These are phyloP conservation scores for Thamnaconus septentrionalis DNA, from an alignment of 2,113 vertebrate species.

Conservation along the genomic window DNA sequence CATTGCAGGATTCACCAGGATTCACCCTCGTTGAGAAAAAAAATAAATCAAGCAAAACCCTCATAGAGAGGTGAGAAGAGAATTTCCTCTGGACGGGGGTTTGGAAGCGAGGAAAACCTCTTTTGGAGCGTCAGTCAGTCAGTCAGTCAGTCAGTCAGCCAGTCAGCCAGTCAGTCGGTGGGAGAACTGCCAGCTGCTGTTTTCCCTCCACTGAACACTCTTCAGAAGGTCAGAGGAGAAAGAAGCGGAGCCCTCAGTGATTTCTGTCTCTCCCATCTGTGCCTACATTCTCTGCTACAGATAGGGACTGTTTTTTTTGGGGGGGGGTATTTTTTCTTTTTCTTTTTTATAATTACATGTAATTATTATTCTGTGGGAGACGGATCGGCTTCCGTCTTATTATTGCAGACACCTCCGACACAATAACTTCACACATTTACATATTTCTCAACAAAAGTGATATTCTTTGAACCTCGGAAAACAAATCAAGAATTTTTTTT, in stretches of 20 bases:
- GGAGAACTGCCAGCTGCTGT: slow-evolving; percentile 36
- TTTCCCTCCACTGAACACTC: slow-evolving; percentile 49
- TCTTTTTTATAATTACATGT: slow-evolving; percentile 73
- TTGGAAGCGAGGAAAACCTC: slow-evolving; percentile 1
- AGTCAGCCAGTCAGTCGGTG: slow-evolving; percentile 6
- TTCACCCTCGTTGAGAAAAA: too few species aligned
- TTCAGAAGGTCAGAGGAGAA: slow-evolving; percentile 69
- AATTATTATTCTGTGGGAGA: slow-evolving; percentile 77
- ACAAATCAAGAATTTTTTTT: slow-evolving; percentile 64
- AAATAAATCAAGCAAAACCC: not conserved
- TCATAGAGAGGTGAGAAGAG: slow-evolving; percentile 25
- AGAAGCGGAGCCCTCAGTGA: slow-evolving; percentile 61
- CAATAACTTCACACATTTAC: slow-evolving; percentile 74
- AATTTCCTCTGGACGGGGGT: not conserved
- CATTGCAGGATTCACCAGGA: slow-evolving; percentile 48
- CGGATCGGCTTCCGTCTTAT: slow-evolving; percentile 73
- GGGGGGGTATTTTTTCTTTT: too few species aligned
- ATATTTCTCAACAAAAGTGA: slow-evolving; percentile 74
- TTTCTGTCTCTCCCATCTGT: slow-evolving; percentile 66
- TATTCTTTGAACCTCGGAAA: slow-evolving; percentile 64
- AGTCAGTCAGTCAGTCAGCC: too few species aligned
- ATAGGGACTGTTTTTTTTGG: slow-evolving; percentile 48
- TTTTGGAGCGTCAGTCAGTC: slow-evolving; percentile 24
- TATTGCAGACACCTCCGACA: slow-evolving; percentile 73
- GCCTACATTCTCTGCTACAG: slow-evolving; percentile 69